A percentile compares a stretch with the other conserved stretches of the same genome.
phyloP scores from a whole-genome alignment of 2,888 invertebrate genomes.

The Margaritifera margaritifera region DNA sequence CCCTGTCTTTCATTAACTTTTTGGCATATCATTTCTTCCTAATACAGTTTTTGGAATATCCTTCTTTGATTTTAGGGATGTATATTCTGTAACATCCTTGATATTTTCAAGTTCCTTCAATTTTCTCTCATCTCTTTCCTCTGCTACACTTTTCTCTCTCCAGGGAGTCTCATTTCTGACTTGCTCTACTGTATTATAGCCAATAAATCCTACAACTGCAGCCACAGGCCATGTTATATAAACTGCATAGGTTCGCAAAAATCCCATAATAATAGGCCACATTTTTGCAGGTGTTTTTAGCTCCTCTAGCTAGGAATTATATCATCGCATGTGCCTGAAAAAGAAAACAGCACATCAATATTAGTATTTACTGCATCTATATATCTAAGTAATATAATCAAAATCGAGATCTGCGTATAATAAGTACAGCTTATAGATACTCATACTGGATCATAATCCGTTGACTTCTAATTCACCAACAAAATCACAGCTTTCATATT shows the following conservation, averaged over 20 bases:
- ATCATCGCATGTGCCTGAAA: too few species aligned
- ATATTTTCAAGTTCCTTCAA: constrained; percentile 75
- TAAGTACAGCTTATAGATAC: too few species aligned
- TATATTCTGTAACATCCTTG: constrained; percentile 77
- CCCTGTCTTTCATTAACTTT: too few species aligned
- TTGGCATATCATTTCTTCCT: constrained; percentile 70
- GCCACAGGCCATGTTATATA: constrained; percentile 85
- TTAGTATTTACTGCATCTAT: too few species aligned
- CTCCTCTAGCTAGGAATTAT: too few species aligned
- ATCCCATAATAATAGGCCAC: constrained; percentile 83
- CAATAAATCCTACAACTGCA: constrained; percentile 86
- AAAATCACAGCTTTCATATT: too few species aligned
- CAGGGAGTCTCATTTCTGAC: constrained; percentile 74
- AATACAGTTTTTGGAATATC: constrained; percentile 75
- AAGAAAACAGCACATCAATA: too few species aligned
- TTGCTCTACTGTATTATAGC: constrained; percentile 85
- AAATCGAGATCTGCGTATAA: too few species aligned
- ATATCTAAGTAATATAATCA: too few species aligned
- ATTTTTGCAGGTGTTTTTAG: constrained; percentile 73
- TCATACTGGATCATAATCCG: too few species aligned
- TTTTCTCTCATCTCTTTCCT: constrained; percentile 82
- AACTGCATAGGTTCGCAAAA: constrained; percentile 83
- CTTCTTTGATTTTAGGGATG: constrained; percentile 80
- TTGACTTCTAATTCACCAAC: too few species aligned
- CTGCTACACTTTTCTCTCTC: constrained; percentile 78